These are phyloP conservation scores for Pseudomyrmex flavicornis DNA, from an alignment of 1,140 invertebrate species.

Conservation along the genomic window DNA sequence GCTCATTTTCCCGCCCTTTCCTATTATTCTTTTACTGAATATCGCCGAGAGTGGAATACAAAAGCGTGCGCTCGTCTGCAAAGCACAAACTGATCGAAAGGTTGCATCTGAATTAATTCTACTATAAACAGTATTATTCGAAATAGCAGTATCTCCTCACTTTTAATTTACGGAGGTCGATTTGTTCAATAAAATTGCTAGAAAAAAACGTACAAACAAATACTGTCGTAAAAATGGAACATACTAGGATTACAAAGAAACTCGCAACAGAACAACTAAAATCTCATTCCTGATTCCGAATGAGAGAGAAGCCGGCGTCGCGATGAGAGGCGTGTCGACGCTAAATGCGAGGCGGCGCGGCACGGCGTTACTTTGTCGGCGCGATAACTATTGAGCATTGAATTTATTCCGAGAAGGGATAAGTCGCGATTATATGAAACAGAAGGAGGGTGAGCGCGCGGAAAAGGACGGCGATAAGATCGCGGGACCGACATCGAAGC, in stretches of 20 bases:
- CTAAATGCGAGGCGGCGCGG: slow-evolving; percentile 43
- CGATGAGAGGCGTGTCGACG: slow-evolving; percentile 48
- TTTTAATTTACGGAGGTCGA: background rate
- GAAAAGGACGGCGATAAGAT: slow-evolving; percentile 64
- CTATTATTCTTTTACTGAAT: slow-evolving; percentile 46
- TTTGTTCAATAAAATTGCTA: background rate
- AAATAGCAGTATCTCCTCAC: background rate
- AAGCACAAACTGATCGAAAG: background rate
- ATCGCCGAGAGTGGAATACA: slow-evolving; percentile 38
- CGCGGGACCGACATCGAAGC: slow-evolving; percentile 61
- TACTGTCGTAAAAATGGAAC: background rate
- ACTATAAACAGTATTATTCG: background rate
- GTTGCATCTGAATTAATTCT: background rate
- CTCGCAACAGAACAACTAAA: slow-evolving; percentile 8
- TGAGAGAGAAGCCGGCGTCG: slow-evolving; percentile 1
- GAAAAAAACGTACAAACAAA: background rate
- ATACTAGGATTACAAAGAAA: background rate
- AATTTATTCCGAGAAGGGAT: slow-evolving; percentile 71
- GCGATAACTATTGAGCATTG: slow-evolving; percentile 74
- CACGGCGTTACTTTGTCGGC: slow-evolving; percentile 69
- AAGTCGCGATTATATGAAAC: slow-evolving; percentile 67
- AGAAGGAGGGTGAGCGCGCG: slow-evolving; percentile 58
- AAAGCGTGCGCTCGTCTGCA: slow-evolving; percentile 32
- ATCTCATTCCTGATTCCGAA: background rate
- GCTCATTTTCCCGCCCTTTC: slow-evolving; percentile 54